Evolutionary conservation across 2,888 invertebrate genomes (phyloP).

Genomic region (Prostheceraeus crozeri): DNA sequence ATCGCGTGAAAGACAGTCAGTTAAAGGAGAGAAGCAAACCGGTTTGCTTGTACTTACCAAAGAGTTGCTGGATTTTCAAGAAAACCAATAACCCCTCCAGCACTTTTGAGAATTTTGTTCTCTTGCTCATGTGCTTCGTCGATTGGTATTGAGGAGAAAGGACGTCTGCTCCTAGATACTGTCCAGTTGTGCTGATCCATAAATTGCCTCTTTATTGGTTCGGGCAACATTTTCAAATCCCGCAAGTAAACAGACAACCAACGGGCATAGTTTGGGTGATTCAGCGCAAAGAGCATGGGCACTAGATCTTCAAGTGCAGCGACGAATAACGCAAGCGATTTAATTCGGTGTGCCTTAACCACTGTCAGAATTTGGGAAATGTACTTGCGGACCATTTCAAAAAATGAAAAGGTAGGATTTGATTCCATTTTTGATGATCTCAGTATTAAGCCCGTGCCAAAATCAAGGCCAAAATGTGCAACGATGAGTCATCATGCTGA

Average conservation of each 20-base stretch:
- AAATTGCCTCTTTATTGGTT: conserved; percentile 31
- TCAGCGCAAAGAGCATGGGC: conserved; percentile 39
- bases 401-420: too few relatives aligned
- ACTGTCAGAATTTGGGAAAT: too few relatives aligned
- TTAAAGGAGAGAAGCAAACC: too few relatives aligned
- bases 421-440: too few relatives aligned
- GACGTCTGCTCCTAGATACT: conserved; percentile 31
- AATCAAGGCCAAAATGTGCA: too few relatives aligned
- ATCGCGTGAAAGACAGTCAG: too few relatives aligned
- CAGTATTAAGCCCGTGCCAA: too few relatives aligned
- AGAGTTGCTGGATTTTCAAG: conserved; percentile 38
- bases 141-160: conserved; percentile 39
- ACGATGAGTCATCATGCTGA: too few relatives aligned
- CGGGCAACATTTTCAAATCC: conserved; percentile 28
- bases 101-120: conserved; percentile 38
- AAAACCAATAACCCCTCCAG: conserved; percentile 40
- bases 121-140: conserved; percentile 42
- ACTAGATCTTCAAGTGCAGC: conserved; percentile 24
- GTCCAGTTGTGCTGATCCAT: too few relatives aligned
- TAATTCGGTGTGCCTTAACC: too few relatives aligned
- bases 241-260: conserved; percentile 39
- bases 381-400: too few relatives aligned
- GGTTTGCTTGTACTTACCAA: too few relatives aligned
- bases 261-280: conserved; percentile 39
- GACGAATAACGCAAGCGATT: conserved; percentile 28